These are phyloP conservation scores for Drosophila varians DNA, from an alignment of 1,140 invertebrate species.

Conservation along the genomic window DNA sequence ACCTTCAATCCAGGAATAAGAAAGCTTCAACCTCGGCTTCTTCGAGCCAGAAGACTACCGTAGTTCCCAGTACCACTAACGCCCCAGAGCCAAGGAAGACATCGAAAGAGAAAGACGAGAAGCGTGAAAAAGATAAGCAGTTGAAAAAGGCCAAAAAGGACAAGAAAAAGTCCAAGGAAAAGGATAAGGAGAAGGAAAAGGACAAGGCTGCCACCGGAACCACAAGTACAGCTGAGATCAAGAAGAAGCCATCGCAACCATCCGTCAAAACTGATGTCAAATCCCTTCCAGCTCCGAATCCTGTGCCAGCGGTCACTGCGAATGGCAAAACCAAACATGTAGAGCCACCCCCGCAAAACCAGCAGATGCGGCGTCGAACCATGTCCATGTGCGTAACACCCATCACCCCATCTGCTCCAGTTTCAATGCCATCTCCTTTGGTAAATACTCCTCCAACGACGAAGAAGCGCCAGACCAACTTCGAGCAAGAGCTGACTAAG, in stretches of 20 bases:
- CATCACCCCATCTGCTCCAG: not conserved
- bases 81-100: slow-evolving; percentile 48
- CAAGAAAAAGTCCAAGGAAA: slow-evolving; percentile 69
- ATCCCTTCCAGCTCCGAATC: slow-evolving; percentile 1
- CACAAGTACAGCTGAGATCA: slow-evolving; percentile 15
- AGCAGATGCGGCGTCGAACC: slow-evolving; percentile 59
- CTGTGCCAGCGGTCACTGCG: slow-evolving; percentile 10
- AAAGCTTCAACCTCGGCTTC: slow-evolving; percentile 70
- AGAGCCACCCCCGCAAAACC: slow-evolving; percentile 6
- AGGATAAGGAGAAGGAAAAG: slow-evolving; percentile 52
- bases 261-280: slow-evolving; percentile 7
- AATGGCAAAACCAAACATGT: slow-evolving; percentile 59
- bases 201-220: slow-evolving; percentile 2
- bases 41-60: slow-evolving; percentile 26
- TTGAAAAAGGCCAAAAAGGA: slow-evolving; percentile 68
- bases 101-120: slow-evolving; percentile 58
- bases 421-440: not conserved
- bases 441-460: slow-evolving; percentile 9
- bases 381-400: slow-evolving; percentile 63
- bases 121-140: slow-evolving; percentile 58
- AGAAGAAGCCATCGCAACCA: slow-evolving; percentile 44
- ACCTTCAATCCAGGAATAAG: slow-evolving; percentile 86
- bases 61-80: slow-evolving; percentile 18
- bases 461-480: slow-evolving; percentile 77
- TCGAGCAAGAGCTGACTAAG: slow-evolving; percentile 76